A percentile compares a stretch with the other conserved stretches of the same genome.
These are phyloP conservation scores for Lycopodina hypogea DNA, from an alignment of 37 sponge, comb jelly and placozoan species.

Conservation along the genomic window DNA sequence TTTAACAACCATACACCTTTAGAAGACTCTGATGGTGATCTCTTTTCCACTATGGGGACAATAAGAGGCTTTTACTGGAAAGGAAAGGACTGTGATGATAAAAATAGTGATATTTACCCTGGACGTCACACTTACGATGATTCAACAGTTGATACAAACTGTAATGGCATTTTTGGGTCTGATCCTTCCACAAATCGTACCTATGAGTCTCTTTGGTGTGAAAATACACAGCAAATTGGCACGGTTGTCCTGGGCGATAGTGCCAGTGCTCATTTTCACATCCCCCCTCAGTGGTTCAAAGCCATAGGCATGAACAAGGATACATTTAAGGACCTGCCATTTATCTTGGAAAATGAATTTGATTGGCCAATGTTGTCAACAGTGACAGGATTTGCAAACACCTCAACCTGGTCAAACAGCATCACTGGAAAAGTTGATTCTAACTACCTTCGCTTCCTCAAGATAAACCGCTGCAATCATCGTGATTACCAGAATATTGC, in stretches of 20 bases:
- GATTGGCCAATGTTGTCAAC: slow-evolving; percentile 94
- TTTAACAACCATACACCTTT: slow-evolving; percentile 77
- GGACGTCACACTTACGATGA: slow-evolving; percentile 65
- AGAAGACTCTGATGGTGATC: slow-evolving; percentile 76
- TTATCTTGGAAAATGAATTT: slow-evolving; percentile 85
- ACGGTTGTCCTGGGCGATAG: slow-evolving; percentile 84
- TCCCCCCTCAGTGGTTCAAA: slow-evolving; percentile 77
- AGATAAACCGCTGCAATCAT: slow-evolving; percentile 83
- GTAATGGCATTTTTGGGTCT: slow-evolving; percentile 82
- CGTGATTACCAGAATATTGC: slow-evolving; percentile 91
- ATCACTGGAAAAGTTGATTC: slow-evolving; percentile 84
- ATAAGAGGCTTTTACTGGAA: slow-evolving; percentile 85
- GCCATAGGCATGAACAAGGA: slow-evolving; percentile 55
- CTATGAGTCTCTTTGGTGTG: slow-evolving; percentile 84
- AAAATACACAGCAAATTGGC: slow-evolving; percentile 72
- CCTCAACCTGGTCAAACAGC: slow-evolving; percentile 44
- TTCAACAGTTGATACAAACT: slow-evolving; percentile 76
- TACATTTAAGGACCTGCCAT: slow-evolving; percentile 62
- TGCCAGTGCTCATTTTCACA: slow-evolving; percentile 89
- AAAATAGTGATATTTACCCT: slow-evolving; percentile 55
- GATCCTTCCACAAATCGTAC: slow-evolving; percentile 63
- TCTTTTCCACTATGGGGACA: slow-evolving; percentile 63
- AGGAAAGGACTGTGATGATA: slow-evolving; percentile 88
- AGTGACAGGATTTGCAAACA: slow-evolving; percentile 71
- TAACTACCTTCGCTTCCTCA: slow-evolving; percentile 51